Evolutionary conservation across 2,797 vertebrate genomes (phyloP).

Genomic region (Spondyliosoma cantharus): DNA sequence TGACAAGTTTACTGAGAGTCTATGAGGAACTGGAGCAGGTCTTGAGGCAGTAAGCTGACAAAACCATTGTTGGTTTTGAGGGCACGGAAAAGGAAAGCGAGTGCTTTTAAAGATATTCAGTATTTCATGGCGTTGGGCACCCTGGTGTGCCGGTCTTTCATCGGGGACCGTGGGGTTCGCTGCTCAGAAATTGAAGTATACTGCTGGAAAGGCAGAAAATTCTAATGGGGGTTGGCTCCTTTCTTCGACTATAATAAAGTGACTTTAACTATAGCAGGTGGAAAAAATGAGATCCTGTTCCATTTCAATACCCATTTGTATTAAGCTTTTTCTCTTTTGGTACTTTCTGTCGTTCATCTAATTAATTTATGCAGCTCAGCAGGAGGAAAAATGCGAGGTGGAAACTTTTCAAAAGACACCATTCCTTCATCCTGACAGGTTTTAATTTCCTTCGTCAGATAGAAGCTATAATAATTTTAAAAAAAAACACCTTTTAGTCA

Average conservation of each 20-base stretch:
- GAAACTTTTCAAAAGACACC: conserved; percentile 39
- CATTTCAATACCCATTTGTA: conserved; percentile 63
- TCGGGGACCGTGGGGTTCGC: background rate
- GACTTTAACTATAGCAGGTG: conserved; percentile 25
- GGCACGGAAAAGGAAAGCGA: background rate
- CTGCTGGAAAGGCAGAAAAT: conserved; percentile 35
- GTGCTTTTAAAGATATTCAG: conserved; percentile 29
- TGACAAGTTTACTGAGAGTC: conserved; percentile 1
- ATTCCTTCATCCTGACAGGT: conserved; percentile 45
- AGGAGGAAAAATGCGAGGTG: conserved; percentile 19
- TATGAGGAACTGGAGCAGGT: conserved; percentile 13
- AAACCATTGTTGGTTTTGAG: conserved; percentile 22
- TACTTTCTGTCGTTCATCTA: conserved; percentile 51
- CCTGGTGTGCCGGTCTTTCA: conserved; percentile 45
- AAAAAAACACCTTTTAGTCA: conserved; percentile 34
- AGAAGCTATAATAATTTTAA: conserved; percentile 44
- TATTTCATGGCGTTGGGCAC: conserved; percentile 36
- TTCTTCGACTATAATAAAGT: conserved; percentile 46
- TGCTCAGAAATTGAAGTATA: conserved; percentile 32
- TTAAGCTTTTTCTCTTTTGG: conserved; percentile 28
- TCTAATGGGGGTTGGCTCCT: conserved; percentile 30
- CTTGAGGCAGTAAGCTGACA: conserved; percentile 16
- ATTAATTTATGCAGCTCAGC: conserved; percentile 53
- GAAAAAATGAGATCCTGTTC: background rate
- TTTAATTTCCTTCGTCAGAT: conserved; percentile 57